phyloP scores from a whole-genome alignment of 2,888 invertebrate genomes.

The Entomobrya multifasciata region DNA sequence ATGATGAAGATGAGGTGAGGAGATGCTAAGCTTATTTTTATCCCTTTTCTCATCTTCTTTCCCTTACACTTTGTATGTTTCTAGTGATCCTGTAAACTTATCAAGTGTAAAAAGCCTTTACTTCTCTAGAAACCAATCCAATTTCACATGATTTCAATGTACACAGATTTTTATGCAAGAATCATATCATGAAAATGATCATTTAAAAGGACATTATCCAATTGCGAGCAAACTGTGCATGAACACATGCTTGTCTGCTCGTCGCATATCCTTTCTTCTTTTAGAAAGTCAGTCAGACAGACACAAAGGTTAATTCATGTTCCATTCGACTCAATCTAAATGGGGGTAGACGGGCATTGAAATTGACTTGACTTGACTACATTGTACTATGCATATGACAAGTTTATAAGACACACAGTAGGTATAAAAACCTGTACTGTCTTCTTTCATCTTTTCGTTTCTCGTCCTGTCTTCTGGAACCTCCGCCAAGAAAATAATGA shows the following conservation, averaged over 20 bases:
- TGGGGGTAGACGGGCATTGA: not conserved
- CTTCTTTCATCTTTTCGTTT: not conserved
- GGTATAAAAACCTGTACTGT: not conserved
- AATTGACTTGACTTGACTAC: not conserved
- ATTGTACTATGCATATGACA: not conserved
- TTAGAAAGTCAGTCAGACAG: not conserved
- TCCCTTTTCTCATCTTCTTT: not conserved
- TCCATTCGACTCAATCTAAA: conserved; percentile 1
- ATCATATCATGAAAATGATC: not conserved
- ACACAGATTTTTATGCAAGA: not conserved
- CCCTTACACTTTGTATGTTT: too few relatives aligned
- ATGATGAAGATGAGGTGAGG: not conserved
- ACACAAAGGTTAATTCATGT: conserved; percentile 15
- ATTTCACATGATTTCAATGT: not conserved
- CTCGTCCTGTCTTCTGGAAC: conserved; percentile 13
- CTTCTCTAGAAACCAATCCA: conserved; percentile 8
- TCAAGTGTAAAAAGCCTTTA: not conserved
- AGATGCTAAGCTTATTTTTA: conserved; percentile 26
- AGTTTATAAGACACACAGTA: too few relatives aligned
- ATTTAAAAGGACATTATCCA: too few relatives aligned
- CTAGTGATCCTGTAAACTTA: too few relatives aligned
- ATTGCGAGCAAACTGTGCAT: conserved; percentile 1
- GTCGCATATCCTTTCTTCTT: not conserved
- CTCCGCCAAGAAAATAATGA: not conserved
- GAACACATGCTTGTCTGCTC: not conserved